Evolutionary conservation across 2,113 vertebrate species (phyloP).

Genomic region (Albula goreensis): DNA sequence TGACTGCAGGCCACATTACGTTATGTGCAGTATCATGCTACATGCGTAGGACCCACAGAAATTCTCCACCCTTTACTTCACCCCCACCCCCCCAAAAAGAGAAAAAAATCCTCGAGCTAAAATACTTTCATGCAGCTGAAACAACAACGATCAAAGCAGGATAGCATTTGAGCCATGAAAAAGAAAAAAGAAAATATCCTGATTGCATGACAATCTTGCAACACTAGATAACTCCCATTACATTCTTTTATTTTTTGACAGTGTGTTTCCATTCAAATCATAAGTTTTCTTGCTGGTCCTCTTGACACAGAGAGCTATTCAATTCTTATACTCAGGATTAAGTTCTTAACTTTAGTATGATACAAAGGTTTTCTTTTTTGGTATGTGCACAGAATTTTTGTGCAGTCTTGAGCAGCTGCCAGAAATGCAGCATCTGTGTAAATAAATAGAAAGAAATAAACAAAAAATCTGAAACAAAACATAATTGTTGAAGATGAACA

Average conservation of each 20-base stretch:
- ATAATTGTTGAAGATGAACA: background rate
- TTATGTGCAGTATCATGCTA: slow-evolving; percentile 32
- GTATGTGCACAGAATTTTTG: background rate
- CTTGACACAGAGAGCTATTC: background rate
- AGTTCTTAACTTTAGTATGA: background rate
- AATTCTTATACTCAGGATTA: background rate
- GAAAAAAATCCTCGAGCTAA: slow-evolving; percentile 19
- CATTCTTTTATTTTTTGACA: slow-evolving; percentile 1
- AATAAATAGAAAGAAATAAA: background rate
- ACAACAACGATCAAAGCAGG: slow-evolving; percentile 42
- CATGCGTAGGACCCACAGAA: slow-evolving; percentile 37
- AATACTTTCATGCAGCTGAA: slow-evolving; percentile 35
- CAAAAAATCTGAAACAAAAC: background rate
- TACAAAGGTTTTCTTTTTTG: background rate
- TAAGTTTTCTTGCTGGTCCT: background rate
- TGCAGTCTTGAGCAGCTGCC: background rate
- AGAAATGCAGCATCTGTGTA: background rate
- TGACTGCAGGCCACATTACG: slow-evolving; percentile 39
- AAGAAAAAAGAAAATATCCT: slow-evolving; percentile 25
- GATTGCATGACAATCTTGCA: slow-evolving; percentile 2
- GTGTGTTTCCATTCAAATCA: slow-evolving; percentile 7
- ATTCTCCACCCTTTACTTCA: slow-evolving; percentile 8
- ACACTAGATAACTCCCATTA: background rate
- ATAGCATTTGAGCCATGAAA: slow-evolving; percentile 17
- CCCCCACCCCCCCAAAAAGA: background rate